Conservation (phyloP, 37 sponge, comb jelly and placozoan species). For the Oopsacas minuta region DNA sequence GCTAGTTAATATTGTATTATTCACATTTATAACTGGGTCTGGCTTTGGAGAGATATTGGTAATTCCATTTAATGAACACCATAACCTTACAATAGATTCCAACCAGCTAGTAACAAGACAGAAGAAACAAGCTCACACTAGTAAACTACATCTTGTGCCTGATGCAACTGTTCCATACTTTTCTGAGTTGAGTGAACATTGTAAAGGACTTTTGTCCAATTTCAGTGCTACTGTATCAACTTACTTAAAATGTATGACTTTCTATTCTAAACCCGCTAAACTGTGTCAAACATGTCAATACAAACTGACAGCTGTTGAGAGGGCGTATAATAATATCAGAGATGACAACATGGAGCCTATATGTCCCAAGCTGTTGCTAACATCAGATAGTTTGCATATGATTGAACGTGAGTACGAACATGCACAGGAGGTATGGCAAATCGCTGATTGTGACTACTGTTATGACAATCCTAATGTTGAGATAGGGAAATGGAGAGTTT, state of each 20-base stretch:
- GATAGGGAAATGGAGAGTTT: neutral
- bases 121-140: neutral
- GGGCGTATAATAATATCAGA: neutral
- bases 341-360: neutral
- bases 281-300: neutral
- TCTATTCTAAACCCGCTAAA: neutral
- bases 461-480: neutral
- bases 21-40: no score
- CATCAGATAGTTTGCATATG: slow-evolving; percentile 13
- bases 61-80: slow-evolving; percentile 11
- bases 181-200: neutral
- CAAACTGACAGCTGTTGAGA: neutral
- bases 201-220: neutral
- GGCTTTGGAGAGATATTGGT: neutral
- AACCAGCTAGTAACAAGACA: neutral
- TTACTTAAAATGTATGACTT: slow-evolving; percentile 12
- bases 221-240: neutral
- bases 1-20: no score
- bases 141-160: neutral
- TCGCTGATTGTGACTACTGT: slow-evolving; percentile 5
- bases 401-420: slow-evolving; percentile 9
- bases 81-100: neutral
- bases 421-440: neutral
- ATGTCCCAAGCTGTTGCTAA: neutral
- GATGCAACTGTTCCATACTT: slow-evolving; percentile 6